Conservation (phyloP, 2,113 vertebrate species). For the Hystrix cristata region DNA sequence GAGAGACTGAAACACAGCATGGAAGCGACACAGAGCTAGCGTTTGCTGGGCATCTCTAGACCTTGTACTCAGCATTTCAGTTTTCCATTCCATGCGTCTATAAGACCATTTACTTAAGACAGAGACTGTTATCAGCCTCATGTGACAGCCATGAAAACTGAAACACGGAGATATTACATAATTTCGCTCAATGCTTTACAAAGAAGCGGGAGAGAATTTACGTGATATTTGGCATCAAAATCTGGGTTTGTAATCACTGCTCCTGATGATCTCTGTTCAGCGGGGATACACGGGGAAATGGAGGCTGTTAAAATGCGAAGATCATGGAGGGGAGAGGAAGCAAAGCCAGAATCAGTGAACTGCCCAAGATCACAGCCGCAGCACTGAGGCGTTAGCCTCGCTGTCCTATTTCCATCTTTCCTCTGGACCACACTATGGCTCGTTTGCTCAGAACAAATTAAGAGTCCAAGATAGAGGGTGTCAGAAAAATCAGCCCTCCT, state of each 20-base stretch:
- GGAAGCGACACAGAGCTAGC: background rate
- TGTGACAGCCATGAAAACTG: background rate
- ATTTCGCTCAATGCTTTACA: conserved; percentile 18
- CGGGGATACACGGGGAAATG: background rate
- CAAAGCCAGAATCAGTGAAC: background rate
- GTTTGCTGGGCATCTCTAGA: background rate
- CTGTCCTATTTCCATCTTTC: background rate
- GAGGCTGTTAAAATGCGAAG: background rate
- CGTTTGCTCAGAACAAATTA: conserved; percentile 8
- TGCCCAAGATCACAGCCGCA: background rate
- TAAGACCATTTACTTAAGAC: background rate
- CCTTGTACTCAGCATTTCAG: background rate
- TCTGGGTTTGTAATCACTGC: background rate
- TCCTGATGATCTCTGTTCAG: background rate
- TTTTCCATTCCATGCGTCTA: background rate
- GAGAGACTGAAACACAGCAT: background rate
- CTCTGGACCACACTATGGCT: background rate
- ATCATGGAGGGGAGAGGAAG: background rate
- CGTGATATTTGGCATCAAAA: background rate
- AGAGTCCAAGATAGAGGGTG: conserved; percentile 45
- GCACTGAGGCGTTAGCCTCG: background rate
- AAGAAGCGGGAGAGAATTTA: background rate
- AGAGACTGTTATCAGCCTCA: background rate
- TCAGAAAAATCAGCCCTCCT: conserved; percentile 52
- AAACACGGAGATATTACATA: conserved; percentile 16